Evolutionary conservation across 1,140 invertebrate species (phyloP).

Genomic region (Sarcophaga peregrina): DNA sequence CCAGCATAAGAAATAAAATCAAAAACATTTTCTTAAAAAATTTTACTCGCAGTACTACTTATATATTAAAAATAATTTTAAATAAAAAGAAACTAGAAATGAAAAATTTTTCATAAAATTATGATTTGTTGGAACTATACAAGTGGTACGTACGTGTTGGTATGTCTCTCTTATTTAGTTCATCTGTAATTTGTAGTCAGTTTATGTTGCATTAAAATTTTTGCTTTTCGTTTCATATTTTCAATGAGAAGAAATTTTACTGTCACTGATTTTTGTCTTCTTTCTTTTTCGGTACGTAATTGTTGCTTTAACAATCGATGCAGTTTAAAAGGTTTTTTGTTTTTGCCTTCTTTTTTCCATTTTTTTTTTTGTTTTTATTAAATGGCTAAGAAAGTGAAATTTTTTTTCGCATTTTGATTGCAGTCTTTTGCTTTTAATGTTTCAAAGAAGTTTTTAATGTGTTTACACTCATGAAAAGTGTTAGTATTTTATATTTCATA

Average conservation of each 20-base stretch:
- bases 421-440: too few species aligned
- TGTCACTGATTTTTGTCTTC: neutral
- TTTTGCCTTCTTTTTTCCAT: too few species aligned
- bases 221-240: neutral
- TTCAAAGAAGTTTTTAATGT: neutral
- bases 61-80: too few species aligned
- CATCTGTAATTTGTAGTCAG: neutral
- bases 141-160: neutral
- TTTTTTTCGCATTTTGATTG: too few species aligned
- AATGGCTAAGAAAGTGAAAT: slow-evolving; percentile 23
- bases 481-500: too few species aligned
- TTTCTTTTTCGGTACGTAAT: too few species aligned
- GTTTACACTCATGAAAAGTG: neutral
- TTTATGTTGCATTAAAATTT: neutral
- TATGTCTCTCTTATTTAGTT: too few species aligned
- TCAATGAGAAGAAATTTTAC: too few species aligned
- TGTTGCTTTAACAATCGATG: slow-evolving; percentile 9
- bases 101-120: neutral
- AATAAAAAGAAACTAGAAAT: neutral
- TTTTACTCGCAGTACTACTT: too few species aligned
- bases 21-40: too few species aligned
- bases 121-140: neutral
- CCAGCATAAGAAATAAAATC: neutral
- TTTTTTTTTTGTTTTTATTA: too few species aligned
- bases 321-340: neutral